These are phyloP conservation scores for Poicephalus gulielmi DNA, from an alignment of 2,113 vertebrate genomes.

Conservation along the genomic window DNA sequence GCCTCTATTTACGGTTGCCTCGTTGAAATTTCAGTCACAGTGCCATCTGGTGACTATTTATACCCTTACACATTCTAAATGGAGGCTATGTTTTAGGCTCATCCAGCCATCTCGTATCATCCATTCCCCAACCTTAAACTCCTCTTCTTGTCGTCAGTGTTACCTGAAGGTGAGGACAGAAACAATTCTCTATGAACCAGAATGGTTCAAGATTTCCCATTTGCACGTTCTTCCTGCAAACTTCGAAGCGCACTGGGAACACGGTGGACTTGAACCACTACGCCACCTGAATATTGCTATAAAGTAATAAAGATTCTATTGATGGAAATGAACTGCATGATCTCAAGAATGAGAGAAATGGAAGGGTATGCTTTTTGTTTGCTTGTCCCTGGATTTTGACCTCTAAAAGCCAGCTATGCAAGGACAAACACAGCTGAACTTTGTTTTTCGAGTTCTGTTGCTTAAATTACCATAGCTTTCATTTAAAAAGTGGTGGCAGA, in stretches of 20 bases:
- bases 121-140: neutral
- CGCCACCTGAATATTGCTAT: neutral
- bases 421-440: neutral
- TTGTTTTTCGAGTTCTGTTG: neutral
- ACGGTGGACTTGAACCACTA: neutral
- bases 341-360: neutral
- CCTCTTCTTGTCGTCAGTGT: neutral
- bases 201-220: neutral
- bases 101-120: neutral
- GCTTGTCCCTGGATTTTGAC: neutral
- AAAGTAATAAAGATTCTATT: neutral
- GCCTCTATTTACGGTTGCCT: neutral
- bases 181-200: neutral
- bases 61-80: slow-evolving; percentile 21
- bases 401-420: neutral
- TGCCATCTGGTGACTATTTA: slow-evolving; percentile 69
- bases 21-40: slow-evolving; percentile 51
- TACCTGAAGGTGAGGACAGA: neutral
- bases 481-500: neutral
- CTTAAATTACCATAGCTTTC: neutral
- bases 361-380: neutral
- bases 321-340: neutral
- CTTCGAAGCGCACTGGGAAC: neutral
- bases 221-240: neutral
- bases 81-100: neutral